A percentile compares a stretch with the other conserved stretches of the same genome.
Evolutionary conservation across 2,888 invertebrate genomes (phyloP).

Genomic region (Nephrotoma guestfalica): DNA sequence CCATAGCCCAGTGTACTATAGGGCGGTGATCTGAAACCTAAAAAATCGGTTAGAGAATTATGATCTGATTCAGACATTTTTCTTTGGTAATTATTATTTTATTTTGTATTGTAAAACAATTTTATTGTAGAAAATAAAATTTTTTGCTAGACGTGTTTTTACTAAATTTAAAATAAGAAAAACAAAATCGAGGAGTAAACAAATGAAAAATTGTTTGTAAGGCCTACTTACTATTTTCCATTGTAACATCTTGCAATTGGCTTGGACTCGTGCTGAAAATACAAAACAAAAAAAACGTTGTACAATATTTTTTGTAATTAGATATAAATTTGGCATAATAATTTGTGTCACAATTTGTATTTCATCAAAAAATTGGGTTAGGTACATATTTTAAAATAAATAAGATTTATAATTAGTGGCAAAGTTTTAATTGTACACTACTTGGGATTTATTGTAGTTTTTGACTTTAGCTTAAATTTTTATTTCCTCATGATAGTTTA

Average conservation of each 20-base stretch:
- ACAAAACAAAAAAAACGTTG: slow-evolving; percentile 16
- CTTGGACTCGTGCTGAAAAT: slow-evolving; percentile 53
- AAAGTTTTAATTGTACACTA: no score
- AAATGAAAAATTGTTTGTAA: background rate
- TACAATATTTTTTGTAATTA: background rate
- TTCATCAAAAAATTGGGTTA: background rate
- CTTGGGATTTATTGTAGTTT: no score
- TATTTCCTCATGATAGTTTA: no score
- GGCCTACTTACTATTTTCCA: slow-evolving; percentile 35
- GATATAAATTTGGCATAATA: background rate
- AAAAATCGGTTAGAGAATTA: slow-evolving; percentile 15
- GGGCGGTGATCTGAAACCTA: slow-evolving; percentile 23
- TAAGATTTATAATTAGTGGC: background rate
- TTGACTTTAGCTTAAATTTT: no score
- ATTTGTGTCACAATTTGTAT: background rate
- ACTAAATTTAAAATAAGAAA: slow-evolving; percentile 1
- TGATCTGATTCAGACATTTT: background rate
- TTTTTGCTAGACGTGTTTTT: background rate
- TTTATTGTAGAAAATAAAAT: slow-evolving; percentile 1
- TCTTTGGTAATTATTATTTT: background rate
- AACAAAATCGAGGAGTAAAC: background rate
- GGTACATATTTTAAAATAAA: background rate
- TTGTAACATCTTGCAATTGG: slow-evolving; percentile 51
- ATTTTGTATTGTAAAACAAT: background rate
- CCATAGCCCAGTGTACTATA: slow-evolving; percentile 18